These are phyloP conservation scores for Caenorhabditis sp. DNA, from an alignment of 2,888 invertebrate genomes.

Conservation along the genomic window DNA sequence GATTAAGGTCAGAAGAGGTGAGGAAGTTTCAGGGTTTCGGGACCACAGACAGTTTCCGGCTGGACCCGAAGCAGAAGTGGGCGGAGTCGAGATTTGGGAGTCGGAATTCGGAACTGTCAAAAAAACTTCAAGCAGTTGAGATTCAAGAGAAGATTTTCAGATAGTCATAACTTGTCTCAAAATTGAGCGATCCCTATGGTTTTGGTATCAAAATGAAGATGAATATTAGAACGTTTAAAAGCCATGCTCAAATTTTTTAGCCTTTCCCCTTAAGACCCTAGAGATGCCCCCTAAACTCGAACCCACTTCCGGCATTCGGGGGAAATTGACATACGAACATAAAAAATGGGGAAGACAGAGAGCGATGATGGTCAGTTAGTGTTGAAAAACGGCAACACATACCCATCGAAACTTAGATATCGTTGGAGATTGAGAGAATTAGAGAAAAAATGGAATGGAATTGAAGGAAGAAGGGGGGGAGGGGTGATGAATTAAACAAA, in stretches of 20 bases:
- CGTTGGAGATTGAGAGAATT: not conserved
- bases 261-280: no score
- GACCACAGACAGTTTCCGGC: not conserved
- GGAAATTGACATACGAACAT: not conserved
- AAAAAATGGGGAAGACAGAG: not conserved
- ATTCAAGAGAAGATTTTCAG: no score
- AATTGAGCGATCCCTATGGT: not conserved
- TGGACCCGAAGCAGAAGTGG: no score
- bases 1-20: not conserved
- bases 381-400: not conserved
- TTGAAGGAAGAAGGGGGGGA: constrained; percentile 8
- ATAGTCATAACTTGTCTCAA: not conserved
- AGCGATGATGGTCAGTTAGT: not conserved
- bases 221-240: not conserved
- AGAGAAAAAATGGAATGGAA: constrained; percentile 23
- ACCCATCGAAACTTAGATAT: not conserved
- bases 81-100: no score
- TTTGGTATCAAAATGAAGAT: not conserved
- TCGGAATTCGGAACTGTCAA: no score
- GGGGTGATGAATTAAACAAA: constrained; percentile 60
- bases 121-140: no score
- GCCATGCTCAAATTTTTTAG: no score
- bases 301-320: no score
- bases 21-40: not conserved
- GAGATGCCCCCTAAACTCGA: no score